Evolutionary conservation across 2,113 vertebrate species (phyloP), one percentile per base, ranked within the genome.

Genomic region (Nothobranchius furzeri): DNA sequence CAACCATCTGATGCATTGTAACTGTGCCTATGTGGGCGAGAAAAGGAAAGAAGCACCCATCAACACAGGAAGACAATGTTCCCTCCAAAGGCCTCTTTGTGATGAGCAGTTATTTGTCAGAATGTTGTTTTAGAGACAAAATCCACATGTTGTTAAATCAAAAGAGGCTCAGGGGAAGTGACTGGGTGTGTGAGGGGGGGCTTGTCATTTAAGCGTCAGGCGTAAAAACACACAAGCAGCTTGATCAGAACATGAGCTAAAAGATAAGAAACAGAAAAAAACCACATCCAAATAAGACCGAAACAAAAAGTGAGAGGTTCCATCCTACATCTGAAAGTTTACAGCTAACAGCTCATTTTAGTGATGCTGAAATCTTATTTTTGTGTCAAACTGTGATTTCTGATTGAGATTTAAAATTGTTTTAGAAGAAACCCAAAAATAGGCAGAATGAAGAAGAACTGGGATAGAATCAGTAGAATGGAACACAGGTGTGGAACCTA

Each of bases 1-100:
- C 92, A 82, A 97, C 85, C 74, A 96, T 91, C 85, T 96, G 95
- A 84, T 95, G 92, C 63, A 93, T 93, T 10, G 94, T 93, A 10
- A 97, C 91, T 1, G 85, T 93, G 64, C 89, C 96, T 96, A 90
- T 52, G 49, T 72, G 3, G 37, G 60, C 7, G 40, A 20, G 25
- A 49, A 3, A 30, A 13, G 8, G 17, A 57, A 54, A 14, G 40
- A 9, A 43, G 45, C 56, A 2, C 10, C 3, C 13, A 65, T 73
- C 24, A 61, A 50, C n/a, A 47, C 7, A 9, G 11, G 9, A 20
- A 57, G n/a, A 57, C 5, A 20, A 2, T n/a, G 2, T n/a, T 37
- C 9, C 3, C 15, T 37, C 37, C 54, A 36, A 30, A 36, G 30
- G 17, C 7, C 3, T 25, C 20, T 25, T 12, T 25, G 50, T 10